Base-by-base conservation (phyloP, 2,113 vertebrate species). In the Silurus asotus region DNA sequence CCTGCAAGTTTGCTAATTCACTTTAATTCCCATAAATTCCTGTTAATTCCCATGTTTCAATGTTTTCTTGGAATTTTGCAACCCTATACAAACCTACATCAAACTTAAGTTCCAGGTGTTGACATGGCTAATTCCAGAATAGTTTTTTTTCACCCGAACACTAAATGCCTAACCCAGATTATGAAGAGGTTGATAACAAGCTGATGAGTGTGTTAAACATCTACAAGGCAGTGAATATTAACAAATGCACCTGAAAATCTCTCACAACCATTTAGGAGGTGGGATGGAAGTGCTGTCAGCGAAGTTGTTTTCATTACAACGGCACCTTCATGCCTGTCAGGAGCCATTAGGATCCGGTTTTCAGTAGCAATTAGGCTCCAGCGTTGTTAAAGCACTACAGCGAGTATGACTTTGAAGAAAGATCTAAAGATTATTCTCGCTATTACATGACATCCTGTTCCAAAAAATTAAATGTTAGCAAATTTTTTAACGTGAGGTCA, bases 301-400 rank as follows among this genome's bases (percentile, higher is more conserved):
- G 10, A 65, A 51, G 13, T n/a, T 25, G 59, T 51, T 51, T 82
- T 65, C 80, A 72, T 51, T 83, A 53, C 65, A 48, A 56, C 45
- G 51, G 65, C 65, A 58, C 64, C 65, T 69, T 55, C 49, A 53
- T 69, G 81, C 81, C 55, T 55, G 81, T 82, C 81, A 69, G 62
- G 53, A 82, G 48, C 51, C 55, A 69, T 69, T 37, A 69, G 61
- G 81, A 53, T 79, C 53, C 8, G 25, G 77, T 79, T 79, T 45
- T 59, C 28, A 61, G 28, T 59, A 79, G 77, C 48, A 79, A 79
- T 61, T 59, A 79, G 25, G 17, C 28, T 61, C 56, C 19, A 48
- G 28, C 56, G 45, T 80, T 20, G 58, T 48, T 45, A 45, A 61
- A 20, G 23, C 5, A 0, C 28, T 61, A 61, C 13, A 80, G 15